phyloP scores from a whole-genome alignment of 1,140 invertebrate genomes.

The Aphaenogaster ashmeadi region DNA sequence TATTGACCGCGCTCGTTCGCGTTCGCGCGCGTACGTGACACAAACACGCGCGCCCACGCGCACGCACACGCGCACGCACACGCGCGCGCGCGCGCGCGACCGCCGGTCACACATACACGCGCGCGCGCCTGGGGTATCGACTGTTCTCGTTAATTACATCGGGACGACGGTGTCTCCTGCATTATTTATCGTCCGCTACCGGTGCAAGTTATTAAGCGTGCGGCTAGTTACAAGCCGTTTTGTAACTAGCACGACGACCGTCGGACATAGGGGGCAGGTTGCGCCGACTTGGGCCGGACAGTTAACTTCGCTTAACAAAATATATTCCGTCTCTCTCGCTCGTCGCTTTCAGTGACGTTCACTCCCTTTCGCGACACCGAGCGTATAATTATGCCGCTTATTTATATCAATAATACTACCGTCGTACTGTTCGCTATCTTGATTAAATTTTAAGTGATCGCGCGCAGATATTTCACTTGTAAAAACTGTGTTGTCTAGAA shows the following conservation, averaged over 20 bases:
- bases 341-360: neutral
- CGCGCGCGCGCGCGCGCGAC: neutral
- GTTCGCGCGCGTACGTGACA: constrained; percentile 74
- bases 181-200: constrained; percentile 77
- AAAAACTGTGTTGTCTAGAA: constrained; percentile 28
- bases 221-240: constrained; percentile 68
- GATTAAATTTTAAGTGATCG: constrained; percentile 13
- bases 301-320: constrained; percentile 33
- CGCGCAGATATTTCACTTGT: neutral
- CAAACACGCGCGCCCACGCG: constrained; percentile 37
- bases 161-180: constrained; percentile 77
- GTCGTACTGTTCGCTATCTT: neutral
- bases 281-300: neutral
- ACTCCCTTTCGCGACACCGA: neutral
- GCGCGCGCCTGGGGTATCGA: constrained; percentile 66
- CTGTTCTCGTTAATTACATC: constrained; percentile 79
- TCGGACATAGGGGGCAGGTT: constrained; percentile 19
- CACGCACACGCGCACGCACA: neutral
- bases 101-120: neutral
- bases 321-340: neutral
- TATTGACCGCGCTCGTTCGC: constrained; percentile 77
- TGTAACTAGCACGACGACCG: constrained; percentile 59
- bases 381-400: neutral
- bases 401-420: neutral
- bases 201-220: constrained; percentile 77